Evolutionary conservation across 2,113 vertebrate genomes (phyloP), one percentile per base, ranked within the genome.

Genomic region (Todiramphus saurophagus): DNA sequence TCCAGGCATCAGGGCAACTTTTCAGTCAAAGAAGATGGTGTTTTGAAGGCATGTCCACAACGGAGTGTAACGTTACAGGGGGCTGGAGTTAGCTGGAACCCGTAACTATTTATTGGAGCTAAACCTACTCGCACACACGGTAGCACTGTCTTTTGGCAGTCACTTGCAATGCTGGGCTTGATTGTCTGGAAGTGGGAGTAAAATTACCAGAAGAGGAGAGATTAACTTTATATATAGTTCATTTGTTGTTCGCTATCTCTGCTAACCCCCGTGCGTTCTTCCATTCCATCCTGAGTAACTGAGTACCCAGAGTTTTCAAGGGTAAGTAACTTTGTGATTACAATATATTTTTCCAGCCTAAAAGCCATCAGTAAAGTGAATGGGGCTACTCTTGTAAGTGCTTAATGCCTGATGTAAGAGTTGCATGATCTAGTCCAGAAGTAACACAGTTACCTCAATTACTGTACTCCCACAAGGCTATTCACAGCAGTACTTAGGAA

Each of bases 361-460:
- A 93, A 97, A 96, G 77, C 74, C 89, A 96, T 92, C 92, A 82
- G 48, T 21, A 25, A 79, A 91, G 86, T 35, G 81, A 94, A 87
- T 6, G 59, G 66, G 83, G 76, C 85, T 81, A n/a, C 90, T 92
- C 87, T 63, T 10, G 41, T 89, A 93, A 91, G 92, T 84, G 94
- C 87, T 93, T 91, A 92, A 94, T 84, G 92, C 83, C 92, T 91
- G 81, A 64, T 94, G 70, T n/a, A 94, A 76, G 92, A 37, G 83
- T 72, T 94, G 92, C 91, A 92, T 33, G 62, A 95, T 91, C 80
- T 67, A 94, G 94, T 69, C 86, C 91, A 87, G 92, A 82, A 94
- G 92, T 95, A 94, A 53, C 96, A 87, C 53, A 82, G 96, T 95
- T 95, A 62, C 94, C 92, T 94, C 96, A 93, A 90, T 96, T 96